A percentile compares a stretch with the other conserved stretches of the same genome.
Conservation (phyloP, 53 echinoderm and acorn worm species). For the Actinopyga echinites region DNA sequence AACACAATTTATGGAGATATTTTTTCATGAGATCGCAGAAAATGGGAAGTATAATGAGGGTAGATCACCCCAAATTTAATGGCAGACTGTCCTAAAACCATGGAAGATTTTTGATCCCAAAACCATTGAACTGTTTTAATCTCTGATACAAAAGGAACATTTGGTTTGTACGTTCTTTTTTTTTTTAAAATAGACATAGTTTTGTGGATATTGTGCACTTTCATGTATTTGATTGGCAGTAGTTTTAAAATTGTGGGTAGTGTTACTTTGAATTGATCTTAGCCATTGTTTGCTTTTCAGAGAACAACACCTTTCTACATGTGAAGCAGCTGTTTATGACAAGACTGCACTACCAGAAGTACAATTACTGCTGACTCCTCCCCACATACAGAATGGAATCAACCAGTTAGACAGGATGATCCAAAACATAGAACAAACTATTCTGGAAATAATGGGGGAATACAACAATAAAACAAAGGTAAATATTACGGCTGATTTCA, state of each 20-base stretch:
- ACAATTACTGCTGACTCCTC: slow-evolving; percentile 78
- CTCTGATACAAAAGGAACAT: no score
- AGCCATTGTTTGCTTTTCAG: slow-evolving; percentile 29
- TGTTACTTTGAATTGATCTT: background rate
- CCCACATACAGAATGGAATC: slow-evolving; percentile 75
- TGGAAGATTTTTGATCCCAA: no score
- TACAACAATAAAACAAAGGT: slow-evolving; percentile 90
- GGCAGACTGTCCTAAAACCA: no score
- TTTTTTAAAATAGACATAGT: no score
- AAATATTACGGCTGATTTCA: background rate
- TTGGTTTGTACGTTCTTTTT: no score
- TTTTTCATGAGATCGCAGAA: no score
- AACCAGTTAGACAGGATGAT: slow-evolving; percentile 77
- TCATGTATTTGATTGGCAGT: background rate
- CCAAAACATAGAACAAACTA: slow-evolving; percentile 77
- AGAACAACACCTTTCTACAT: slow-evolving; percentile 65
- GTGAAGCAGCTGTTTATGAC: slow-evolving; percentile 88
- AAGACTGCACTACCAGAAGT: slow-evolving; percentile 81
- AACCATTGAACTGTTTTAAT: no score
- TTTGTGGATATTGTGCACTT: no score
- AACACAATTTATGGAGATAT: no score
- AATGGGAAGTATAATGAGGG: no score
- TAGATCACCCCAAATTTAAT: no score
- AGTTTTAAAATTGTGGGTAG: background rate
- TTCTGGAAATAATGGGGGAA: slow-evolving; percentile 87